Evolutionary conservation across 1,140 invertebrate genomes (phyloP).

Genomic region (Lycorma delicatula): DNA sequence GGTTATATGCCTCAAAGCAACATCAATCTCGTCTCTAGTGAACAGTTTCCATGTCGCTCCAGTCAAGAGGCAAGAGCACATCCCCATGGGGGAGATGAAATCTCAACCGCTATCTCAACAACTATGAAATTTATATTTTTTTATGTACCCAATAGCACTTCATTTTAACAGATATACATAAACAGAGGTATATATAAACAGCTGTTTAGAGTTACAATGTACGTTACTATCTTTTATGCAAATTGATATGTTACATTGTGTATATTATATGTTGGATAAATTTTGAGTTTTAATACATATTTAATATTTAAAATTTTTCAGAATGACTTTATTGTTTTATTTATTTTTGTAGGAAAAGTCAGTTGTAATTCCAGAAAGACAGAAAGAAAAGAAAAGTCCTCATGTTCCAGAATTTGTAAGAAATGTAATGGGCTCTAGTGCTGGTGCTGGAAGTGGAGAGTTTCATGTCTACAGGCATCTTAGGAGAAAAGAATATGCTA

Average conservation of each 20-base stretch:
- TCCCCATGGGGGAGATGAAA: too few species aligned
- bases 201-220: neutral
- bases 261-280: neutral
- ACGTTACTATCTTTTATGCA: neutral
- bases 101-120: too few species aligned
- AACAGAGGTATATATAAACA: neutral
- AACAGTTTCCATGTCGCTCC: too few species aligned
- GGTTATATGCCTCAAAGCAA: too few species aligned
- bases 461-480: slow-evolving; percentile 97
- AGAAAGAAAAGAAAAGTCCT: slow-evolving; percentile 65
- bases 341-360: slow-evolving; percentile 65
- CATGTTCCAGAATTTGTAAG: slow-evolving; percentile 87
- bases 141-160: too few species aligned
- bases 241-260: neutral
- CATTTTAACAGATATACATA: too few species aligned
- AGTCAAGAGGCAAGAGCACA: too few species aligned
- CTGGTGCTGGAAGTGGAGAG: slow-evolving; percentile 95
- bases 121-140: too few species aligned
- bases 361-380: slow-evolving; percentile 73
- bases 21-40: too few species aligned
- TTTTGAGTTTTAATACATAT: slow-evolving; percentile 15
- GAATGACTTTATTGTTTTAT: slow-evolving; percentile 1
- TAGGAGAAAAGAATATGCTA: slow-evolving; percentile 85
- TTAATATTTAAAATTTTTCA: slow-evolving; percentile 6
- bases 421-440: slow-evolving; percentile 96